Percentiles rank a stretch among this genome's conserved stretches.
phyloP scores from a whole-genome alignment of 1,140 invertebrate species.

The Trachymyrmex cornetzi region DNA sequence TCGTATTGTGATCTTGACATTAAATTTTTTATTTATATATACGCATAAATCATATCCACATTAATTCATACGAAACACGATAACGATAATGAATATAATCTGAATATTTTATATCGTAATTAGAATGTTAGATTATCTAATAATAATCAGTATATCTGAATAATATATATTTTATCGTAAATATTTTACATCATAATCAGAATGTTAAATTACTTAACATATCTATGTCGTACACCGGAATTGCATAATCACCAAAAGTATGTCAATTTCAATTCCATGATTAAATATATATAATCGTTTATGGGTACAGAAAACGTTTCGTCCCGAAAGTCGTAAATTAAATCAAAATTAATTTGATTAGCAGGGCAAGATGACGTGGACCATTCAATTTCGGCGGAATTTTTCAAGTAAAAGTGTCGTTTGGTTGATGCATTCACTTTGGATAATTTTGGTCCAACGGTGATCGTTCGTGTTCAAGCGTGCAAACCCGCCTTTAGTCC shows the following conservation, averaged over 20 bases:
- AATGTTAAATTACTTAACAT: too few species aligned
- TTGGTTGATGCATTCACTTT: neutral
- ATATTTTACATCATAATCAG: too few species aligned
- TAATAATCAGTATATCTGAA: too few species aligned
- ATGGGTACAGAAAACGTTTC: neutral
- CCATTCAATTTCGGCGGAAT: slow-evolving; percentile 6
- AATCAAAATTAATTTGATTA: slow-evolving; percentile 7
- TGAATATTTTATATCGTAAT: neutral
- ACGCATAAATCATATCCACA: neutral
- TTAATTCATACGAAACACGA: neutral
- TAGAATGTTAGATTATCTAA: slow-evolving; percentile 6
- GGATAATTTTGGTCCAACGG: slow-evolving; percentile 30
- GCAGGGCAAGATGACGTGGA: neutral
- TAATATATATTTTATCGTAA: too few species aligned
- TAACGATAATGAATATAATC: neutral
- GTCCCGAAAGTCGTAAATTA: neutral
- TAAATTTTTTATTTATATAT: neutral
- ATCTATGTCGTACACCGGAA: neutral
- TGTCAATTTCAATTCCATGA: neutral
- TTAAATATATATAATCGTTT: neutral
- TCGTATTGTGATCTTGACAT: neutral
- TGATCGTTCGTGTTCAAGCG: slow-evolving; percentile 38
- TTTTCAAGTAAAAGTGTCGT: slow-evolving; percentile 10
- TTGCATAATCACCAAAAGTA: neutral
- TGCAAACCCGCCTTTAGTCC: slow-evolving; percentile 27